Base-by-base conservation (phyloP, 1,140 invertebrate species). In the Pogonognathellus flavescens region DNA sequence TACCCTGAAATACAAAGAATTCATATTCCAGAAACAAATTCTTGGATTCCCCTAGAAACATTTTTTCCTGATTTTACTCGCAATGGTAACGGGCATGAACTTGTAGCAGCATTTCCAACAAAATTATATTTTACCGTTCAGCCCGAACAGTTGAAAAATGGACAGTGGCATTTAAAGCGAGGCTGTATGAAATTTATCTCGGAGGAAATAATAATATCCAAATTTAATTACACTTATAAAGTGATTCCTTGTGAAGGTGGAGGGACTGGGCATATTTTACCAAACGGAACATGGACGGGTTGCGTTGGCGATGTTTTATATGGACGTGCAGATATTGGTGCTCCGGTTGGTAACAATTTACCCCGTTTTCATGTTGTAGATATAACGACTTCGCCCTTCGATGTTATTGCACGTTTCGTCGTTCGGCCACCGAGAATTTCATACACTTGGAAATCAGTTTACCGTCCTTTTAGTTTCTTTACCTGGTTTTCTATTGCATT, bases 231-330 rank as follows among this genome's bases (percentile, higher is more conserved):
- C 20, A 66, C 59, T 6, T 66, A 66, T 8, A 11, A 52, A 53
- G 82, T 83, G 9, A 41, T 25, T n/a, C 82, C 82, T 11, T 57
- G 59, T 2, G 4, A 41, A 3, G 82, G 82, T 6, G 82, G 82
- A 50, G 82, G 82, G 1, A 62, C 82, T 18, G 84, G 76, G 16
- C 7, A 3, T 41, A 25, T 60, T 80, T 80, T 84, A 18, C 66
- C 66, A 10, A 84, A 84, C 31, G 84, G 84, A 25, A 84, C 31
- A 2, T 84, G 84, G 84, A 70, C 57, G 0, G 84, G 84, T 0
- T 22, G n/a, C 8, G 55, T 84, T 8, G 20, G 84, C 9, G 66
- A 84, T 16, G 22, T 84, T 66, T 49, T 84, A 4, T 50, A 59
- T n/a, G 84, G 84, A 6, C 4, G 16, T 1, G 70, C 84, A 3